Base-by-base conservation (phyloP, 2,888 invertebrate species). In the Escarpia spicata region DNA sequence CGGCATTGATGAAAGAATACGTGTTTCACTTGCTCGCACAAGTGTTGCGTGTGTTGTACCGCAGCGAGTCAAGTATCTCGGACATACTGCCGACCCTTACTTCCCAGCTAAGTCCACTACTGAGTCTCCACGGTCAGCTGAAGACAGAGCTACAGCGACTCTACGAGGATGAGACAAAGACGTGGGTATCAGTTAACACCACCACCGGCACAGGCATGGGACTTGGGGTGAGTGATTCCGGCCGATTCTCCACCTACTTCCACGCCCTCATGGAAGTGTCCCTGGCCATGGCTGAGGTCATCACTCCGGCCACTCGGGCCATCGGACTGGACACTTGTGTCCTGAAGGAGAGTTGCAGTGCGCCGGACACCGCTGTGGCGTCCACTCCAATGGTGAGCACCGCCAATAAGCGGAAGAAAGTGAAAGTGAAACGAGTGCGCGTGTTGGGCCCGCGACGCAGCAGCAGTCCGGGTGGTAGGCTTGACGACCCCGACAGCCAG, bases 171-270 rank as follows among this genome's bases (percentile, higher is more conserved):
- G 96, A 96, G 93, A 95, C 95, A 3, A 96, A 95, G 94, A 94
- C 94, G 44, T 95, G 95, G 95, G 94, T 95, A 2, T 94, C 95
- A 2, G 92, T 93, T 75, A 95, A 94, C 10, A 95, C 95, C 26
- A 93, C 95, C 4, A 94, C 95, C 92, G 96, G 96, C 6, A 92
- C 95, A 91, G 95, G 94, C 3, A 94, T 95, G 52, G 96, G 96
- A 12, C 94, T 96, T 10, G 95, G 96, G 9, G 95, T 95, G 15
- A 94, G 95, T 31, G 95, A 96, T 93, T 94, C 94, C 43, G 95
- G 95, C 6, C 93, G 95, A n/a, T 96, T 96, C 93, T 96, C 96
- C 31, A 95, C 96, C 12, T 96, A 96, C 93, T 95, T 96, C 93
- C 96, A 96, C 91, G 94, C 96, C 15, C 92, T 96, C 45, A 94